Evolutionary conservation across 92 coral and sea anemone species (phyloP), one percentile per base, ranked within the genome.

Genomic region (Plumapathes pennacea): DNA sequence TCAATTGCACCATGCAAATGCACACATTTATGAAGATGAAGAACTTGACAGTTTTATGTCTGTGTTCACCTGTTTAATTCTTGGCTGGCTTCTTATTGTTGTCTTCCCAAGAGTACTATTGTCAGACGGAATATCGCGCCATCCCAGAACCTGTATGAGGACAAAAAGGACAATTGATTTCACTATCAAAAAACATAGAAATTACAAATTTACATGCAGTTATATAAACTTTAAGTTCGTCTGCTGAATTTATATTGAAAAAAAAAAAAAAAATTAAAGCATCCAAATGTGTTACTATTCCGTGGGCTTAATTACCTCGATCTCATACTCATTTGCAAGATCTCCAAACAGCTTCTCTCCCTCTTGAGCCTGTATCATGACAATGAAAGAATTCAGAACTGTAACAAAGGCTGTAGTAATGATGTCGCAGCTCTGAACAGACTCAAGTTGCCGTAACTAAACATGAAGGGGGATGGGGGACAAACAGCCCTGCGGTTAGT

Each of bases 51-150:
- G 18, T 39, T 24, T 18, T 40, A 36, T 27, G 51, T 45, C 2
- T 48, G 14, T 31, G 30, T 57, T 31, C n/a, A 91, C 97, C 88
- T 91, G 97, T 62, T 85, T 78, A 14, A 91, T 79, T 13, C 72
- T 79, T 44, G 97, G 97, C 53, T 91, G 95, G 20, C 90, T 73
- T 11, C 76, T 81, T 28, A 63, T 72, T 1, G 97, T 72, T 52
- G 90, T 87, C 32, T 85, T 85, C 13, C 96, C 97, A 36, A 88
- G 80, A 23, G 82, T 64, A 36, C 78, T 79, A 76, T 88, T 82
- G 56, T 87, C 80, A 44, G 50, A 85, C 15, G 96, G 89, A 1
- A 87, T 74, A 54, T 69, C 81, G 10, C 88, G 69, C 97, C 97
- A 91, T 23, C 96, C 97, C 18, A 91, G 62, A 53, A 91, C 91